phyloP scores from a whole-genome alignment of 1,140 invertebrate genomes.

The Idris sp. region DNA sequence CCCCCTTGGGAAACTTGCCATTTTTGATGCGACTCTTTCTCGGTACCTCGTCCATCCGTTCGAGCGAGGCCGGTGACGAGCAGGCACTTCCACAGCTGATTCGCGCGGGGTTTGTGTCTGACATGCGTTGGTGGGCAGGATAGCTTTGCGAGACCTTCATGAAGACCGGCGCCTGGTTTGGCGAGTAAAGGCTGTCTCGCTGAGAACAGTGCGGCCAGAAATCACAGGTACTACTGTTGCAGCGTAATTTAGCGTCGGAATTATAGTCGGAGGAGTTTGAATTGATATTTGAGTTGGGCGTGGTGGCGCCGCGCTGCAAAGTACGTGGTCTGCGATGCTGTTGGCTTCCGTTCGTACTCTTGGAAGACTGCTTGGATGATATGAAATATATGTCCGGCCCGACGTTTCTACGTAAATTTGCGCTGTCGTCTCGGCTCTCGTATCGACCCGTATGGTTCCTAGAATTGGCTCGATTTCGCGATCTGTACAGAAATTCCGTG shows the following conservation, averaged over 20 bases:
- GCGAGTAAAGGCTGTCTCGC: slow-evolving; percentile 73
- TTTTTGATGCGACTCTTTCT: slow-evolving; percentile 61
- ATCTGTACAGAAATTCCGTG: slow-evolving; percentile 80
- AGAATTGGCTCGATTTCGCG: slow-evolving; percentile 77
- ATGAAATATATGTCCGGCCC: slow-evolving; percentile 78
- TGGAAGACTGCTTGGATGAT: slow-evolving; percentile 69
- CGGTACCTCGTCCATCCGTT: slow-evolving; percentile 67
- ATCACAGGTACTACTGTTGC: slow-evolving; percentile 79
- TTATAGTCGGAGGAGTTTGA: slow-evolving; percentile 58
- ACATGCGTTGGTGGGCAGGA: slow-evolving; percentile 76
- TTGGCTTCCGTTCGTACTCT: slow-evolving; percentile 44
- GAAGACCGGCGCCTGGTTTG: slow-evolving; percentile 67
- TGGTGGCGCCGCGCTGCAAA: slow-evolving; percentile 77
- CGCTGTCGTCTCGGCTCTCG: slow-evolving; percentile 72
- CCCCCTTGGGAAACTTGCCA: slow-evolving; percentile 65
- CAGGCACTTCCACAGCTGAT: slow-evolving; percentile 68
- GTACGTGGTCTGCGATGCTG: slow-evolving; percentile 68
- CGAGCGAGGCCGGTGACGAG: slow-evolving; percentile 72
- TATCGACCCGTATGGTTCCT: slow-evolving; percentile 77
- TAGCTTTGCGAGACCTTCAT: slow-evolving; percentile 81
- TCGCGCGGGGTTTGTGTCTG: slow-evolving; percentile 57
- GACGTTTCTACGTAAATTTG: slow-evolving; percentile 65
- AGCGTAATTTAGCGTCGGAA: slow-evolving; percentile 72
- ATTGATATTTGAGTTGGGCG: slow-evolving; percentile 69
- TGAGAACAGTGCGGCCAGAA: slow-evolving; percentile 81